Conservation (phyloP, 2,113 vertebrate genomes). For the Cariama cristata region DNA sequence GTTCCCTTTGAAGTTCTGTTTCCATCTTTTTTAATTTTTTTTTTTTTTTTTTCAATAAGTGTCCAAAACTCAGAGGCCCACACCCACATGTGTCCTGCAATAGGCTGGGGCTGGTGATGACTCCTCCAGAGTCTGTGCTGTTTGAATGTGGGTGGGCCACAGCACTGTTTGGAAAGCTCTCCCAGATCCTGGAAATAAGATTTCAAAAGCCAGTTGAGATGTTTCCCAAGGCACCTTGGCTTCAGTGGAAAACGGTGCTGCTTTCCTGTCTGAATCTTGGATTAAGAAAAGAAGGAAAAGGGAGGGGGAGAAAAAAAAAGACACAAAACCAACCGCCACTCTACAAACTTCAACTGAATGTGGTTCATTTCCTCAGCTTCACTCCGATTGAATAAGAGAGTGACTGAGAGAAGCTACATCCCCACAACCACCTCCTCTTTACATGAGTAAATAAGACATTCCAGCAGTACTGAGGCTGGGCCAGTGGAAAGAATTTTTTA, state of each 20-base stretch:
- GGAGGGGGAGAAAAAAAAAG: neutral
- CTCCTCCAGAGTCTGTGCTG: neutral
- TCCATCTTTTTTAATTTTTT: neutral
- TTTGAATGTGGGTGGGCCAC: slow-evolving; percentile 68
- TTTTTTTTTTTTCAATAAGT: neutral
- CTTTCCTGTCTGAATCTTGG: slow-evolving; percentile 54
- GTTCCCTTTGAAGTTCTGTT: slow-evolving; percentile 57
- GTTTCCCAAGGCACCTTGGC: slow-evolving; percentile 50
- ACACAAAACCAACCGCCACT: neutral
- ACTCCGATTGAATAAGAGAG: neutral
- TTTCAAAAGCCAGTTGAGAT: slow-evolving; percentile 61
- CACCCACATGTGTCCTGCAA: slow-evolving; percentile 63
- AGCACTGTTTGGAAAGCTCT: slow-evolving; percentile 43
- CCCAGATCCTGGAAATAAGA: slow-evolving; percentile 59
- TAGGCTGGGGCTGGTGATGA: neutral
- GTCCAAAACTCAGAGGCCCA: slow-evolving; percentile 52
- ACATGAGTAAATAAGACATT: neutral
- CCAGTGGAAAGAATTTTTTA: neutral
- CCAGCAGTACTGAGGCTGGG: neutral
- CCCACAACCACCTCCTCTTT: neutral
- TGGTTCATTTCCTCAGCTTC: slow-evolving; percentile 3
- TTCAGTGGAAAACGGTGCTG: slow-evolving; percentile 13
- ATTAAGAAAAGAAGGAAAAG: slow-evolving; percentile 53
- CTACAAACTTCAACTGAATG: neutral
- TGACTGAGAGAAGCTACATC: neutral